These are phyloP conservation scores for Phengaris alcon DNA, from an alignment of 2,888 invertebrate genomes.

Conservation along the genomic window DNA sequence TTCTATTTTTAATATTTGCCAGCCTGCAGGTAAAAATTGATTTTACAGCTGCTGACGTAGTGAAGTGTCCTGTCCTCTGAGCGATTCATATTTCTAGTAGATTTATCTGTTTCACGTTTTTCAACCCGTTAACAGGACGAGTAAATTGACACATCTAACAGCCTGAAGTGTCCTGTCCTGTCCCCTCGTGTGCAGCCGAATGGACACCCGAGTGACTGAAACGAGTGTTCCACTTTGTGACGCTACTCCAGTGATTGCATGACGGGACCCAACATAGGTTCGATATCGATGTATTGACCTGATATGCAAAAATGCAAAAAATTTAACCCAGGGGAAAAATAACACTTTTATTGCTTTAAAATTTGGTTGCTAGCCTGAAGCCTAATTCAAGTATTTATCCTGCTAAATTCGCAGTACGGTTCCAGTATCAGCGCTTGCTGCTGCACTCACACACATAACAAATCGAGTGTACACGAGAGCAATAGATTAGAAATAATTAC, in stretches of 20 bases:
- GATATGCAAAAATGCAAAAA: constrained; percentile 15
- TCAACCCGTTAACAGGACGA: background rate
- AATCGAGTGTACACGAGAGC: too few species aligned
- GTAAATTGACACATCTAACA: background rate
- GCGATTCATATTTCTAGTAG: background rate
- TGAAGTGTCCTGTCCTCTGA: background rate
- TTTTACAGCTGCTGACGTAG: too few species aligned
- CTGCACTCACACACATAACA: too few species aligned
- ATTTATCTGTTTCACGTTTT: background rate
- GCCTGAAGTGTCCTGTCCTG: background rate
- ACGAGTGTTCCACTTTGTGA: constrained; percentile 71
- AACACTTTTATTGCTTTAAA: background rate
- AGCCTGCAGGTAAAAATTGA: too few species aligned
- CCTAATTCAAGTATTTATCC: background rate
- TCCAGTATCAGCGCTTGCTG: too few species aligned
- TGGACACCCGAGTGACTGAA: constrained; percentile 51
- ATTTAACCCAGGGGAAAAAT: background rate
- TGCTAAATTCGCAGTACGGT: too few species aligned
- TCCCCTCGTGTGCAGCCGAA: constrained; percentile 27
- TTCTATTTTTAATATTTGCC: too few species aligned
- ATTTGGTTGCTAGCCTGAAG: background rate
- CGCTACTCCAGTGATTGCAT: constrained; percentile 67
- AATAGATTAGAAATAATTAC: too few species aligned
- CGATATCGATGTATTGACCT: constrained; percentile 42
- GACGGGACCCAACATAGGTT: constrained; percentile 54